phyloP scores from a whole-genome alignment of 2,797 vertebrate species.

The Lacerta bilineata region DNA sequence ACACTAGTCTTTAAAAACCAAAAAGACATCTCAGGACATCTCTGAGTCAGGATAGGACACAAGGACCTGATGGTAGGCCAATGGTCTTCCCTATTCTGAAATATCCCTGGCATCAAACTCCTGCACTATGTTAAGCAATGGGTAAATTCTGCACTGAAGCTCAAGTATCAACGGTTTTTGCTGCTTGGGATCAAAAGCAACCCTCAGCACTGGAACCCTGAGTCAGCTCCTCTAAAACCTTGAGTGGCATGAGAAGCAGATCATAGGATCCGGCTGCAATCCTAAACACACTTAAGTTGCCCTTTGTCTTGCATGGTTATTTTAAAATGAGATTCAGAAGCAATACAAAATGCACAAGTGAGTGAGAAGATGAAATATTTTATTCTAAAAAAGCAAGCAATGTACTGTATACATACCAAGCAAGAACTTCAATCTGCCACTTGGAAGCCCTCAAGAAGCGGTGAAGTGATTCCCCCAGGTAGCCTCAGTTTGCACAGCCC shows the following conservation, averaged over 20 bases:
- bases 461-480: no score
- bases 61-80: neutral
- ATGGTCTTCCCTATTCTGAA: neutral
- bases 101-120: neutral
- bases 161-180: neutral
- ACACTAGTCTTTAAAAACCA: neutral
- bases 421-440: no score
- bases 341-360: no score
- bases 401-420: no score
- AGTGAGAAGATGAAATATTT: no score
- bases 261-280: neutral
- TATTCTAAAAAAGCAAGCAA: no score
- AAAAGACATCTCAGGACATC: neutral
- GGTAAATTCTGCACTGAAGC: neutral
- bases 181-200: neutral
- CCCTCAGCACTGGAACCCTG: neutral
- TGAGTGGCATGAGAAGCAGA: neutral
- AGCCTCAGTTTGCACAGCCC: no score
- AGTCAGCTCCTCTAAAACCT: neutral
- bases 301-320: no score
- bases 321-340: no score
- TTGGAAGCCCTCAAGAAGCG: no score
- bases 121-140: neutral
- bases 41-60: neutral
- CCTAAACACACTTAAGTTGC: neutral